phyloP scores from a whole-genome alignment of 23 tunicate species.

The Halocynthia aurantium region DNA sequence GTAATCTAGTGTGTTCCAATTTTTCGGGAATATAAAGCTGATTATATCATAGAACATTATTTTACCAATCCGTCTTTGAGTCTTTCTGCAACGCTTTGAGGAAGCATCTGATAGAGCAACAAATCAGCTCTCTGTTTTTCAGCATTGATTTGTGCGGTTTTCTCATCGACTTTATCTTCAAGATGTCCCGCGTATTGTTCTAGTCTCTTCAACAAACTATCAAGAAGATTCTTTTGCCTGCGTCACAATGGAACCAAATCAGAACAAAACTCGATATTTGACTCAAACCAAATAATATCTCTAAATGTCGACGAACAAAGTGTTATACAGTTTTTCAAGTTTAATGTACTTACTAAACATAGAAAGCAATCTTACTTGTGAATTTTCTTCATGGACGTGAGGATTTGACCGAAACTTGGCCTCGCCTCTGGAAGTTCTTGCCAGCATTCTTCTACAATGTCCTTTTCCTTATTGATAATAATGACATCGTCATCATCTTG shows the following conservation, averaged over 20 bases:
- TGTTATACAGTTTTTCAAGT: neutral
- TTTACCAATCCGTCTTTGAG: slow-evolving; percentile 29
- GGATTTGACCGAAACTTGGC: slow-evolving; percentile 42
- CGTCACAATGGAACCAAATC: neutral
- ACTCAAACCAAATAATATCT: neutral
- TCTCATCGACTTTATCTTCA: slow-evolving; percentile 66
- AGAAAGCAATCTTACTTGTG: neutral
- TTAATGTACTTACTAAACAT: neutral
- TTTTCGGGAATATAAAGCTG: too few species aligned
- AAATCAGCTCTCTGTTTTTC: slow-evolving; percentile 79
- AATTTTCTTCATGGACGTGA: neutral
- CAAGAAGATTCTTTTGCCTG: slow-evolving; percentile 54
- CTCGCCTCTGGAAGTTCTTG: slow-evolving; percentile 41
- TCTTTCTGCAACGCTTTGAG: slow-evolving; percentile 63
- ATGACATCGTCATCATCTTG: slow-evolving; percentile 73
- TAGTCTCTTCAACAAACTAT: slow-evolving; percentile 39
- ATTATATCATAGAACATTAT: neutral
- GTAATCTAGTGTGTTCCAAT: too few species aligned
- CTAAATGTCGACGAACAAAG: neutral
- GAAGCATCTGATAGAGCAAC: slow-evolving; percentile 83
- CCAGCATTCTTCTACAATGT: slow-evolving; percentile 45
- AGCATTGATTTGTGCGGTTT: slow-evolving; percentile 48
- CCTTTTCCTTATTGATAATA: slow-evolving; percentile 32
- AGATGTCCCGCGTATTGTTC: slow-evolving; percentile 49
- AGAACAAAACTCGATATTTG: neutral